phyloP scores from a whole-genome alignment of 2,888 invertebrate genomes.

The Agriotes lineatus region DNA sequence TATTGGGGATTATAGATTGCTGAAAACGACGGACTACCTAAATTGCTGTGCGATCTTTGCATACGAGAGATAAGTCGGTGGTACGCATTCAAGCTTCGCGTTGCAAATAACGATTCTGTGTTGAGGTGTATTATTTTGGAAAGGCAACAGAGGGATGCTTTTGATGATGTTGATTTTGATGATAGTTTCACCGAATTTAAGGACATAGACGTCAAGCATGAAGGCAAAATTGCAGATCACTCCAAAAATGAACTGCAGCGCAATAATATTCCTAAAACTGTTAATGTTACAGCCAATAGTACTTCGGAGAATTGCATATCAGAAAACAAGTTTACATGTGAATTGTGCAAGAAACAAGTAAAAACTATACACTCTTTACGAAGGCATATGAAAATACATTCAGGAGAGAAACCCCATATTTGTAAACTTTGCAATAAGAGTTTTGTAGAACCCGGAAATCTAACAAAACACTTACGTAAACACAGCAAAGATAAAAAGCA shows the following conservation, averaged over 20 bases:
- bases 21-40: conserved; percentile 72
- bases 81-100: conserved; percentile 73
- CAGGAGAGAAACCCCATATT: conserved; percentile 47
- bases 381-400: conserved; percentile 43
- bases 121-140: conserved; percentile 59
- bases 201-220: not conserved
- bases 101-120: conserved; percentile 72
- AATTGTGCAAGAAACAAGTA: conserved; percentile 37
- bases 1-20: conserved; percentile 69
- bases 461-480: conserved; percentile 52
- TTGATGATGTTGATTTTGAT: conserved; percentile 2
- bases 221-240: not conserved
- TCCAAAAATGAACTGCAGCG: not conserved
- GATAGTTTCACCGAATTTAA: not conserved
- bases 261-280: too few relatives aligned
- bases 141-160: conserved; percentile 7
- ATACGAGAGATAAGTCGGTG: conserved; percentile 76
- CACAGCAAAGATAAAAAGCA: conserved; percentile 54
- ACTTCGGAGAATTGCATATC: not conserved
- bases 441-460: conserved; percentile 53
- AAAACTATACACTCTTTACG: conserved; percentile 44
- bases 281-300: too few relatives aligned
- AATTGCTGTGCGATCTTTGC: conserved; percentile 74
- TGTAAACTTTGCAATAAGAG: conserved; percentile 48
- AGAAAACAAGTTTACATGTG: conserved; percentile 32